Evolutionary conservation across 1,140 invertebrate genomes (phyloP), one percentile per base, ranked within the genome.

Genomic region (Magallana angulata): DNA sequence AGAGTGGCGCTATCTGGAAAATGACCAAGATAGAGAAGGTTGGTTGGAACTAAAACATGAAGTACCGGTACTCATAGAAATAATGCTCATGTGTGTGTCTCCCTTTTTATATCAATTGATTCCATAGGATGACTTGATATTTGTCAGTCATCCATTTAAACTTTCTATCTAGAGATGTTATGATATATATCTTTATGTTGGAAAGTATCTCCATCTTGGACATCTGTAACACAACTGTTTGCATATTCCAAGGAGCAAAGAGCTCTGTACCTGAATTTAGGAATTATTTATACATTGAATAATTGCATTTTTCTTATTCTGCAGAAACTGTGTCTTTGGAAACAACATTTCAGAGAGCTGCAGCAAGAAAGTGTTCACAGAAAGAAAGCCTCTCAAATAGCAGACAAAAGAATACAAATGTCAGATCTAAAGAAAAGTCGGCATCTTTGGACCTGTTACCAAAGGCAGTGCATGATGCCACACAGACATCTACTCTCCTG

Each of bases 1-100:
- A 3, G 58, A 62, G 8, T 92, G 91, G 91, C 76, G 84, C 1
- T 90, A 91, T 76, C 86, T 91, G 59, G 76, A 90, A 60, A 87
- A 87, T 57, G 90, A 91, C 30, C 89, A 86, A 14, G 89, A 92
- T 76, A 85, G 84, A 57, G 36, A 76, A 84, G 89, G 90, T 91
- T 5, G 24, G 68, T 89, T 14, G 2, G 1, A 5, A 5, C 36
- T 48, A 48, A 48, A 48, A 48, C 36, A n/a, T n/a, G n/a, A n/a
- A n/a, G n/a, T n/a, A n/a, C n/a, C n/a, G n/a, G n/a, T n/a, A n/a
- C 36, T 48, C 36, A 48, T 48, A 4, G 5, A 48, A 48, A 48
- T 48, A 48, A 48, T 48, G 36, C 5, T 4, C 36, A 36, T 3
- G 36, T 48, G 36, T 48, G 2, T 48, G 36, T 48, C 5, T 48